Base-by-base conservation (phyloP, 2,113 vertebrate genomes). In the Thomomys bottae region DNA sequence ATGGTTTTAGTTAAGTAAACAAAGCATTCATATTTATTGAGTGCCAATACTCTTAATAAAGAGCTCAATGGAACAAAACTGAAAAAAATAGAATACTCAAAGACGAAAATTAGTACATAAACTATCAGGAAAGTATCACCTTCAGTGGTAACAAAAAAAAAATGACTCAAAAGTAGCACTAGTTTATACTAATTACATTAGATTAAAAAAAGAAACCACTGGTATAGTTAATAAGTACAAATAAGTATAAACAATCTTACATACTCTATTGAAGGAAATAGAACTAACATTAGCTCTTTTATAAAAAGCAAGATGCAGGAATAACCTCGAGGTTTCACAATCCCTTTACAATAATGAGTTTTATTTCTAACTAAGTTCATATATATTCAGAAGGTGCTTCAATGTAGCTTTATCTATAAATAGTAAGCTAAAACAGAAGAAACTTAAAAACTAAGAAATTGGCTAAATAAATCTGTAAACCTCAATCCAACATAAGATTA, bases 351-450 rank as follows among this genome's bases (percentile, higher is more conserved):
- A 61, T 61, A 54, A 17, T 54, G 23, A 87, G 66, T 42, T 67
- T 92, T 77, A 94, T 45, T 80, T 86, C 45, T 76, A 87, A 11
- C 24, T 89, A 68, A 78, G 38, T 30, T 54, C 14, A 15, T 54
- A 17, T 54, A 54, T 54, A 54, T 54, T 54, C 17, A 54, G 49
- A 54, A 90, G 26, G 3, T 18, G 80, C 10, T 75, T 82, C 23
- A 83, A 54, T 54, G 67, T 59, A 91, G 36, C 9, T 15, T 68
- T 93, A 92, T 49, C 21, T 73, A 23, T 73, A 82, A 92, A 79
- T 6, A 90, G 36, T 40, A 89, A 93, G 87, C 75, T 85, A 64
- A 90, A 72, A 45, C 11, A 88, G 21, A 94, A 82, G 26, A 34
- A 90, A 68, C 26, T 9, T 67, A 87, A 80, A 89, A 5, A 90